phyloP scores from a whole-genome alignment of 2,888 invertebrate genomes.

The Macrosiphum euphorbiae region DNA sequence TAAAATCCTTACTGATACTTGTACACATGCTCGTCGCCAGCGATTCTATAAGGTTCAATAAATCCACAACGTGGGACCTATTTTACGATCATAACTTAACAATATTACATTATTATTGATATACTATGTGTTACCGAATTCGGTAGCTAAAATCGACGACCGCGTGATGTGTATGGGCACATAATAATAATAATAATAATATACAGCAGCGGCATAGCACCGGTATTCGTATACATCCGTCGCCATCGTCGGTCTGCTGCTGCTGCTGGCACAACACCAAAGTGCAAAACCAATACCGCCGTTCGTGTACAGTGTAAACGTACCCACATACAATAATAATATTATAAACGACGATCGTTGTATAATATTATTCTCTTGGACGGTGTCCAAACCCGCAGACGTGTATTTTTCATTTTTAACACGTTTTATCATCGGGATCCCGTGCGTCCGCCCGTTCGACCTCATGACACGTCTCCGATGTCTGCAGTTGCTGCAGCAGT shows the following conservation, averaged over 20 bases:
- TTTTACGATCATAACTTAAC: not conserved
- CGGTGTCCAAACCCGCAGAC: slow-evolving; percentile 5
- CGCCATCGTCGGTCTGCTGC: not conserved
- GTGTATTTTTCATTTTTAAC: slow-evolving; percentile 6
- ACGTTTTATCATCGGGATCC: slow-evolving; percentile 23
- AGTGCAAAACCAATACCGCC: slow-evolving; percentile 24
- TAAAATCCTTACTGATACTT: not conserved
- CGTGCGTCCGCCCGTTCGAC: not conserved
- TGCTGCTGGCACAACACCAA: slow-evolving; percentile 39
- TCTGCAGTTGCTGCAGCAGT: not conserved
- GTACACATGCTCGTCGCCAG: not conserved
- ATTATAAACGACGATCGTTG: not conserved
- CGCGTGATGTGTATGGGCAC: not conserved
- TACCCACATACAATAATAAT: not conserved
- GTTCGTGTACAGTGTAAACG: too few species aligned
- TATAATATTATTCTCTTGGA: slow-evolving; percentile 36
- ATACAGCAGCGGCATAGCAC: not conserved
- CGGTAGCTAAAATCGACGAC: slow-evolving; percentile 5
- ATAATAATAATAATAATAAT: not conserved
- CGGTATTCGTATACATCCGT: not conserved
- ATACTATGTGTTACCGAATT: not conserved
- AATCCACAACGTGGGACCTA: not conserved
- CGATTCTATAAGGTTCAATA: not conserved
- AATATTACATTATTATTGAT: not conserved
- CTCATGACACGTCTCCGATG: not conserved